phyloP scores from a whole-genome alignment of 2,797 vertebrate genomes.

The Molothrus aeneus region DNA sequence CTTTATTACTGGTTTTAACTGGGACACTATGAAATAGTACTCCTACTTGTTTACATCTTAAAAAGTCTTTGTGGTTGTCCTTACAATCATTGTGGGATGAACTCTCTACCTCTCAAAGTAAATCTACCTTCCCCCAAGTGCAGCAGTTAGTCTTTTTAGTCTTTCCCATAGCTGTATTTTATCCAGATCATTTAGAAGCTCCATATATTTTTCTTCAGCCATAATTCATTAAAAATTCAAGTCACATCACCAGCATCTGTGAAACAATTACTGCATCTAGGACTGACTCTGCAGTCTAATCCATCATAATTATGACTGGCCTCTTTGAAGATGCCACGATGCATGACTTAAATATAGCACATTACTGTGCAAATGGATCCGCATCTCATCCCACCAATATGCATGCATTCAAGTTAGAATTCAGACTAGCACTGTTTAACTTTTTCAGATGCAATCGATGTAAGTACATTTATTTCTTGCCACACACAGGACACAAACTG shows the following conservation, averaged over 20 bases:
- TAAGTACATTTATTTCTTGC: constrained; percentile 20
- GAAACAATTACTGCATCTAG: constrained; percentile 84
- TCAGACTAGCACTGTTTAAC: constrained; percentile 45
- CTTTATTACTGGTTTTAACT: neutral
- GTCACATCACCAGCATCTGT: constrained; percentile 86
- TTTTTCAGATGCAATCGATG: constrained; percentile 35
- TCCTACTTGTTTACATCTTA: neutral
- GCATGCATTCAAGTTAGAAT: constrained; percentile 55
- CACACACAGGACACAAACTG: neutral
- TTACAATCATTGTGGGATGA: neutral
- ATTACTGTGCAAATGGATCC: constrained; percentile 75
- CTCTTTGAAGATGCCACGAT: constrained; percentile 81
- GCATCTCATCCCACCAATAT: constrained; percentile 64
- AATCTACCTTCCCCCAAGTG: constrained; percentile 25
- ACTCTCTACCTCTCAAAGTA: neutral
- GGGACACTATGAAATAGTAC: neutral
- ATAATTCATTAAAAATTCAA: constrained; percentile 83
- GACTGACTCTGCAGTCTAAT: constrained; percentile 86
- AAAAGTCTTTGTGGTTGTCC: neutral
- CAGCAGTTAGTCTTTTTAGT: constrained; percentile 69
- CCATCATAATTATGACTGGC: constrained; percentile 88
- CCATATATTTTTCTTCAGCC: constrained; percentile 28
- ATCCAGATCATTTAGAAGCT: constrained; percentile 20
- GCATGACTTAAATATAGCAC: constrained; percentile 79
- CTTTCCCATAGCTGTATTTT: constrained; percentile 10